Evolutionary conservation across 1,140 invertebrate species (phyloP).

Genomic region (Lamellibrachia luymesi): DNA sequence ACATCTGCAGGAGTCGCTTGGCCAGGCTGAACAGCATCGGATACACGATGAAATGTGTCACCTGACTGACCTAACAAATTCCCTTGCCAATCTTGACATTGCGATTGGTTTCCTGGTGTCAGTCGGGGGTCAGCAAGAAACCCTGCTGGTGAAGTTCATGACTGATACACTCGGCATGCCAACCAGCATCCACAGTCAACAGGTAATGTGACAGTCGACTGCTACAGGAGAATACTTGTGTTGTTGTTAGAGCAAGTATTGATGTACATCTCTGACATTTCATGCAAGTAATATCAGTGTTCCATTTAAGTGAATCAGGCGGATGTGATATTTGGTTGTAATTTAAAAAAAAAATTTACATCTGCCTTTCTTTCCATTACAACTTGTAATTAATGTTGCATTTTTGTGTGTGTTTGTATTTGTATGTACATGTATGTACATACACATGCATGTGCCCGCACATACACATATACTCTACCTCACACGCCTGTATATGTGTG

Average conservation of each 20-base stretch:
- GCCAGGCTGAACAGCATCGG: constrained; percentile 30
- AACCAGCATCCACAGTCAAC: constrained; percentile 27
- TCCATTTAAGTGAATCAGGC: not conserved
- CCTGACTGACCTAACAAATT: constrained; percentile 39
- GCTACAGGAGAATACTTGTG: not conserved
- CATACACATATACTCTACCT: too few relatives aligned
- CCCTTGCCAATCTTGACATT: constrained; percentile 41
- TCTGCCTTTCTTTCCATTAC: too few relatives aligned
- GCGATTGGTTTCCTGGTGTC: constrained; percentile 40
- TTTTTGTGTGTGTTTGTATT: too few relatives aligned
- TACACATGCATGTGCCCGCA: too few relatives aligned
- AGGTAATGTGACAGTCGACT: not conserved
- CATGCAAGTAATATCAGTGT: not conserved
- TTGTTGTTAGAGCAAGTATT: too few relatives aligned
- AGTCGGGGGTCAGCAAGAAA: constrained; percentile 29
- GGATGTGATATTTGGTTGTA: not conserved
- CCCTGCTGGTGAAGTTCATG: constrained; percentile 38
- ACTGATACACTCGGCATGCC: constrained; percentile 38
- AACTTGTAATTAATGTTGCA: not conserved
- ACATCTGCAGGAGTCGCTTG: constrained; percentile 32
- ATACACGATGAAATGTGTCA: constrained; percentile 34
- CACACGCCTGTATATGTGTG: not conserved
- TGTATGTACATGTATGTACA: too few relatives aligned
- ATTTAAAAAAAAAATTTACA: not conserved
- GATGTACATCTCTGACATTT: not conserved